Conservation (phyloP, 2,113 vertebrate genomes). For the Aleadryas rufinucha region DNA sequence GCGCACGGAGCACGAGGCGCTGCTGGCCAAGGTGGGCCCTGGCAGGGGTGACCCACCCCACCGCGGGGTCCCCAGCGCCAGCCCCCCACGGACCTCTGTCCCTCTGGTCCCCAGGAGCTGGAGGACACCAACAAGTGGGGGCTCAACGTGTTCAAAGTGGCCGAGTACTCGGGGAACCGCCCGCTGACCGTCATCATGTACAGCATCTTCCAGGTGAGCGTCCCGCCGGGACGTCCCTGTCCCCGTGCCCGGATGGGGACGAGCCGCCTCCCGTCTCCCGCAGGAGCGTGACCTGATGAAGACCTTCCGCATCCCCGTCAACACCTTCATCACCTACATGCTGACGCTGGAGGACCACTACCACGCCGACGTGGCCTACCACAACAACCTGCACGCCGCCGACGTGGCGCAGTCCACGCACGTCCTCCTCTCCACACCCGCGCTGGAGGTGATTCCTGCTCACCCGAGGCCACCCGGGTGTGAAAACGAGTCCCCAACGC, state of each 20-base stretch:
- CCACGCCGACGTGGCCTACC: constrained; percentile 85
- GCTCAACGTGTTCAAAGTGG: constrained; percentile 86
- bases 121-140: constrained; percentile 89
- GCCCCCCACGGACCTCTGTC: neutral
- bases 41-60: fast-evolving
- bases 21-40: constrained; percentile 80
- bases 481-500: fast-evolving
- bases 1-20: constrained; percentile 78
- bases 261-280: neutral
- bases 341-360: constrained; percentile 92
- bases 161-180: constrained; percentile 83
- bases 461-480: neutral
- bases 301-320: constrained; percentile 86
- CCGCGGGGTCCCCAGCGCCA: fast-evolving
- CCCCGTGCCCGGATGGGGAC: fast-evolving
- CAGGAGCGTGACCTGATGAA: constrained; percentile 92
- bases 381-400: constrained; percentile 91
- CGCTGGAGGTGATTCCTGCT: constrained; percentile 78
- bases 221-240: fast-evolving
- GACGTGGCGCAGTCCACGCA: constrained; percentile 92
- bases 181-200: constrained; percentile 89
- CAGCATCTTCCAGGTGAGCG: constrained; percentile 87
- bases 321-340: constrained; percentile 88
- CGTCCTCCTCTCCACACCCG: constrained; percentile 85
- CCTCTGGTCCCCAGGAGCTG: constrained; percentile 76